Evolutionary conservation across 2,888 invertebrate species (phyloP).

Genomic region (Yponomeuta plumbellus): DNA sequence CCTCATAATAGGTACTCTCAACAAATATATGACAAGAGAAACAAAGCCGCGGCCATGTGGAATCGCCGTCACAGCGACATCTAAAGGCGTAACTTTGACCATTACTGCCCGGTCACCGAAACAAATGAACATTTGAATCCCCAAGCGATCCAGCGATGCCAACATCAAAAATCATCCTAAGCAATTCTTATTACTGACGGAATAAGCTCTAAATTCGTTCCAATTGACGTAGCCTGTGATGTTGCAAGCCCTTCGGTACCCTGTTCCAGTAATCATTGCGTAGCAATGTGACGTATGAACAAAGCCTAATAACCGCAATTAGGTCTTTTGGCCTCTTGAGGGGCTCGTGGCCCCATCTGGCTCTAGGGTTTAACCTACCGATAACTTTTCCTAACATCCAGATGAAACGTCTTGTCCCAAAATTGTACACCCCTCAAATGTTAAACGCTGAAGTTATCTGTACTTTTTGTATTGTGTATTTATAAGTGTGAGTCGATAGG

Average conservation of each 20-base stretch:
- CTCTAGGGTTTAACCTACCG: background rate
- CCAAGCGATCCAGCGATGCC: background rate
- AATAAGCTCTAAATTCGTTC: background rate
- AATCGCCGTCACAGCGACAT: background rate
- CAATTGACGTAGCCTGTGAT: background rate
- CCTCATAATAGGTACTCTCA: no score
- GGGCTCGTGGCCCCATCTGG: background rate
- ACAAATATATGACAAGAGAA: background rate
- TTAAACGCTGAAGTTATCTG: no score
- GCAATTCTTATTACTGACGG: background rate
- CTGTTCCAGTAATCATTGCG: background rate
- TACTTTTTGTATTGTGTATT: no score
- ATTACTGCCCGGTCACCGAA: background rate
- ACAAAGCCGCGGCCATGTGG: background rate
- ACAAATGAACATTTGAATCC: background rate
- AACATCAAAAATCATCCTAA: background rate
- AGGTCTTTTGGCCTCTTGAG: background rate
- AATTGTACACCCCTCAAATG: no score
- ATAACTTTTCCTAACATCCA: no score
- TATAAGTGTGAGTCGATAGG: no score
- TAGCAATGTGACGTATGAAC: background rate
- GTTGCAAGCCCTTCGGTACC: background rate
- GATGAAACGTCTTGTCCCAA: no score
- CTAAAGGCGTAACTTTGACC: background rate
- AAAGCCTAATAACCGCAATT: slow-evolving; percentile 1